phyloP scores from a whole-genome alignment of 35 echinoderm and acorn worm species.

The Patiria miniata region DNA sequence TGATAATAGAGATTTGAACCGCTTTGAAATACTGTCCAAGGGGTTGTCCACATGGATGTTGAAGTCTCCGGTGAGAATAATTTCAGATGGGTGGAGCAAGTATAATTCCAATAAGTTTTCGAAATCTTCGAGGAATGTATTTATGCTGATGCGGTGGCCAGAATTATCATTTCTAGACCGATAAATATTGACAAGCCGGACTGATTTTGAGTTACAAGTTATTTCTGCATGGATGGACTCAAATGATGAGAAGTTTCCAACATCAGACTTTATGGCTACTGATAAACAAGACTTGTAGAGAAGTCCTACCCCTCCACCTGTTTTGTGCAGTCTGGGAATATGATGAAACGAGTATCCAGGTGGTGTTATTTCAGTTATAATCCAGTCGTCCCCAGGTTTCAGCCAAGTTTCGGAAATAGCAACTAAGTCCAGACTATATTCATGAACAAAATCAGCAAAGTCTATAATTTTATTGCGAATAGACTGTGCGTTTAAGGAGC shows the following conservation, averaged over 20 bases:
- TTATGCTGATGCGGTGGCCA: not conserved
- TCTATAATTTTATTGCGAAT: not conserved
- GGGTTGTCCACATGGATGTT: no score
- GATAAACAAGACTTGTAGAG: conserved; percentile 1
- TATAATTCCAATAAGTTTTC: not conserved
- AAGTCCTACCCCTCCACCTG: no score
- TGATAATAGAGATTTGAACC: conserved; percentile 24
- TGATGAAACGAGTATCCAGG: conserved; percentile 1
- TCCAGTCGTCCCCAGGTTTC: not conserved
- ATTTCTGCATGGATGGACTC: no score
- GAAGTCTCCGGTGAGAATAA: conserved; percentile 34
- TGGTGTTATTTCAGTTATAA: no score
- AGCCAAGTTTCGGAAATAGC: not conserved
- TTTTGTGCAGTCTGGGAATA: not conserved
- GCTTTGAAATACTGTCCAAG: no score
- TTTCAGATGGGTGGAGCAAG: conserved; percentile 35
- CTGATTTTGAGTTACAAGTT: not conserved
- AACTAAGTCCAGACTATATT: not conserved
- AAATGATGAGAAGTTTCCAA: no score
- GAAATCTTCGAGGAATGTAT: not conserved
- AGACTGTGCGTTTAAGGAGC: not conserved
- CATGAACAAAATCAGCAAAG: conserved; percentile 1
- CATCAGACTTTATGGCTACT: not conserved
- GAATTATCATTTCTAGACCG: not conserved
- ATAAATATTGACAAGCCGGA: not conserved